Conservation (phyloP, 2,797 vertebrate species). For the Aeoliscus strigatus region DNA sequence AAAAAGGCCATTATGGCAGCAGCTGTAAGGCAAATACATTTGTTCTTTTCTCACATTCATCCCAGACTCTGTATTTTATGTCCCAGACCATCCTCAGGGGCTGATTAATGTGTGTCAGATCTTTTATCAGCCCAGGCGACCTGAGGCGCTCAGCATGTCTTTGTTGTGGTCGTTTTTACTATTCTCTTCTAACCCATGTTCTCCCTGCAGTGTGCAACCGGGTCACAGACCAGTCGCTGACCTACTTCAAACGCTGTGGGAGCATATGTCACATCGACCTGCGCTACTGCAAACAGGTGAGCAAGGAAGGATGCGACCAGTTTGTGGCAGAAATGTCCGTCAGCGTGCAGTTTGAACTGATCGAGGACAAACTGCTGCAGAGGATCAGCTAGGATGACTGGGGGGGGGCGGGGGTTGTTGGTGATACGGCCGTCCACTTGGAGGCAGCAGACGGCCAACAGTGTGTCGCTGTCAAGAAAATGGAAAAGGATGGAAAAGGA, state of each 20-base stretch:
- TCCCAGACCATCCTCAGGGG: constrained; percentile 2
- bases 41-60: constrained; percentile 3
- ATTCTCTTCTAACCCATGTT: constrained; percentile 23
- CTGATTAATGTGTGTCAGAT: constrained; percentile 19
- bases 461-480: constrained; percentile 14
- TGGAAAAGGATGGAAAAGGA: constrained; percentile 19
- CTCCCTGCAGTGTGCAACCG: constrained; percentile 86
- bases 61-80: constrained; percentile 10
- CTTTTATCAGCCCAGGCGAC: constrained; percentile 26
- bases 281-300: constrained; percentile 96
- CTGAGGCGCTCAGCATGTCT: constrained; percentile 9
- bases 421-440: constrained; percentile 45
- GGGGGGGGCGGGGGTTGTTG: too few relatives aligned
- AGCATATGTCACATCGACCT: constrained; percentile 95
- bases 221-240: constrained; percentile 94
- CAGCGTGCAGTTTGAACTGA: constrained; percentile 91
- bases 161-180: constrained; percentile 19
- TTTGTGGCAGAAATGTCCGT: constrained; percentile 97
- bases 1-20: constrained; percentile 8
- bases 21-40: constrained; percentile 8
- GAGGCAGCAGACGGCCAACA: constrained; percentile 53
- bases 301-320: constrained; percentile 90
- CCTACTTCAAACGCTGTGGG: constrained; percentile 95
- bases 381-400: constrained; percentile 84
- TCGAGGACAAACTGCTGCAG: constrained; percentile 92